phyloP scores from a whole-genome alignment of 1,140 invertebrate genomes.

The Campoletis sonorensis region DNA sequence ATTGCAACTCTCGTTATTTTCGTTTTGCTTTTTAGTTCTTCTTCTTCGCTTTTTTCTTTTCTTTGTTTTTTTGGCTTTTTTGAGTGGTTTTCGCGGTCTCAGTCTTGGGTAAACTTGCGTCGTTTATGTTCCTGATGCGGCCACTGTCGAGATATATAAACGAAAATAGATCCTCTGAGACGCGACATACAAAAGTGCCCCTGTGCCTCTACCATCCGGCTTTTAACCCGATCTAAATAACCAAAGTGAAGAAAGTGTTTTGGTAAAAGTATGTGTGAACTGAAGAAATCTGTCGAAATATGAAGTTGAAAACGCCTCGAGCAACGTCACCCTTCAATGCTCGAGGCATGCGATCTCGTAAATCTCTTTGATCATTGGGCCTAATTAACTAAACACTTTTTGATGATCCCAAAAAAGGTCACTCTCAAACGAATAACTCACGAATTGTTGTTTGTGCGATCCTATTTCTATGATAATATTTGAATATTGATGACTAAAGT shows the following conservation, averaged over 20 bases:
- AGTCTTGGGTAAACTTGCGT: not conserved
- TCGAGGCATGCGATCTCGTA: conserved; percentile 11
- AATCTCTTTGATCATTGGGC: conserved; percentile 26
- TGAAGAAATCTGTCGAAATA: conserved; percentile 26
- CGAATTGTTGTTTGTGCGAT: not conserved
- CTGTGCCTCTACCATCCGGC: conserved; percentile 20
- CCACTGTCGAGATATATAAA: conserved; percentile 12
- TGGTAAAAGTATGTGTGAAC: not conserved
- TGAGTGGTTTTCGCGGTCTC: conserved; percentile 16
- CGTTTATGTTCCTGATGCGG: conserved; percentile 13
- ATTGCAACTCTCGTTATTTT: conserved; percentile 8
- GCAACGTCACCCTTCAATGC: conserved; percentile 11
- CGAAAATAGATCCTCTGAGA: conserved; percentile 28
- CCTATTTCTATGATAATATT: not conserved
- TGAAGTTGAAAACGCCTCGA: conserved; percentile 15
- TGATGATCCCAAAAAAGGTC: not conserved
- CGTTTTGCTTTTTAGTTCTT: not conserved
- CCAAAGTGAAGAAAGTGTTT: conserved; percentile 8
- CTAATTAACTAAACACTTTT: conserved; percentile 25
- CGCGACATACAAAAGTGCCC: not conserved
- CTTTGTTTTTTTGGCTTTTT: conserved; percentile 12
- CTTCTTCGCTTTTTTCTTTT: conserved; percentile 7
- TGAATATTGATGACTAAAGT: no score
- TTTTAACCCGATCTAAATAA: conserved; percentile 38
- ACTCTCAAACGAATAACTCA: not conserved